Base-by-base conservation (phyloP, 2,888 invertebrate species). In the Ditylenchus weischeri region DNA sequence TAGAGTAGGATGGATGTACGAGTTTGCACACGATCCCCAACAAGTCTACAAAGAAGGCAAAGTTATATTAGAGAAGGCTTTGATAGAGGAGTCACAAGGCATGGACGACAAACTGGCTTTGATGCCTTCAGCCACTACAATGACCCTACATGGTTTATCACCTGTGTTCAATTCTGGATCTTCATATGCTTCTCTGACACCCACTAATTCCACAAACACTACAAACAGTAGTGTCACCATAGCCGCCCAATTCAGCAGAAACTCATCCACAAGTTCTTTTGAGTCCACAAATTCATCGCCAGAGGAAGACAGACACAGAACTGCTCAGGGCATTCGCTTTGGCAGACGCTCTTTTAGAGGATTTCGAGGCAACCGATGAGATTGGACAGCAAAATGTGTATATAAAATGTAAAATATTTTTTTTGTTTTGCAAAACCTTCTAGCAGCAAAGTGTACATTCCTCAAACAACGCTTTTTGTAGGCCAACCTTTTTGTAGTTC, bases 1-100 rank as follows among this genome's bases (percentile, higher is more conserved):
- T 15, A 19, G 48, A 23, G 49, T 63, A 18, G 63, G 63, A 7
- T 63, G 63, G 63, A 63, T 63, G 63, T 63, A 63, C 63, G 63
- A 63, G 23, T 29, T 63, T 35, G 63, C 63, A 19, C 19, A 21
- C 11, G 23, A 51, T 18, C 49, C 48, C 1, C 23, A 18, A 18
- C 63, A 63, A 36, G n/a, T 21, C 15, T 63, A 63, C 35, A 63
- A 63, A 51, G 63, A 63, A 51, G 63, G 63, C 11, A 21, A 36
- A 35, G 38, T 51, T 21, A 63, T 63, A 18, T 50, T 63, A 15
- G 63, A 63, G 23, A 18, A n/a, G 18, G 23, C 21, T 7, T 36
- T 21, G 8, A 63, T 63, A 18, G 29, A 18, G 5, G 63, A 50
- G 35, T 43, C 29, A 11, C 23, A 21, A 21, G 62, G 62, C 18